Evolutionary conservation across 2,113 vertebrate species (phyloP), one percentile per base, ranked within the genome.

Genomic region (Sylvia atricapilla): DNA sequence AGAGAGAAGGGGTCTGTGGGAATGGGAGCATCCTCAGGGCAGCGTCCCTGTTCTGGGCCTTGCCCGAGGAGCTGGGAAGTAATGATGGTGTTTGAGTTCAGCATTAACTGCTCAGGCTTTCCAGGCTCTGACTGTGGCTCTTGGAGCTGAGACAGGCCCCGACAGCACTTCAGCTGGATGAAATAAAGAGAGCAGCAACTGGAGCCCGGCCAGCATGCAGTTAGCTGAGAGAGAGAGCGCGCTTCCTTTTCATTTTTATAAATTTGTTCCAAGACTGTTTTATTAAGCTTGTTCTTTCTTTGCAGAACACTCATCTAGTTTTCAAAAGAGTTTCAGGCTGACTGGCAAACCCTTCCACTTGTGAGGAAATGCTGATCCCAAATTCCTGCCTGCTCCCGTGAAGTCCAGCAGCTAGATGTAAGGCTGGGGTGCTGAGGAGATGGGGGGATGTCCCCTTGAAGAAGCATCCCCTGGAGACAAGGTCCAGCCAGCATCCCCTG

Each of bases 161-260:
- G 8, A 81, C 68, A 87, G 89, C 69, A 74, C 47, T 93, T 94
- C 72, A 90, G 88, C 86, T 94, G 93, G 73, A 59, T 90, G 89
- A 92, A 89, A 90, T 90, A 93, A 90, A 94, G 88, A 85, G 64
- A 95, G 52, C 68, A 94, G 76, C 68, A 63, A 52, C 68, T 95
- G 93, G 86, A 94, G 21, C 35, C 44, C 75, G 78, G 94, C 95
- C 95, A 94, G 72, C 33, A 70, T 74, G 72, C 59, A 94, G 86
- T 94, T 95, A 94, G 89, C 64, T 64, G 68, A 64, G 58, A 84
- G 56, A 59, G 64, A 85, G 53, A 11, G 47, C 0, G 1, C 87
- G 1, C 87, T 89, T 92, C 86, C 68, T 92, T 93, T 92, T 85
- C 21, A 64, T 91, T 95, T 95, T 70, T 59, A 84, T 63, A 93